phyloP scores from a whole-genome alignment of 2,797 vertebrate species.

The Danio albolineatus region DNA sequence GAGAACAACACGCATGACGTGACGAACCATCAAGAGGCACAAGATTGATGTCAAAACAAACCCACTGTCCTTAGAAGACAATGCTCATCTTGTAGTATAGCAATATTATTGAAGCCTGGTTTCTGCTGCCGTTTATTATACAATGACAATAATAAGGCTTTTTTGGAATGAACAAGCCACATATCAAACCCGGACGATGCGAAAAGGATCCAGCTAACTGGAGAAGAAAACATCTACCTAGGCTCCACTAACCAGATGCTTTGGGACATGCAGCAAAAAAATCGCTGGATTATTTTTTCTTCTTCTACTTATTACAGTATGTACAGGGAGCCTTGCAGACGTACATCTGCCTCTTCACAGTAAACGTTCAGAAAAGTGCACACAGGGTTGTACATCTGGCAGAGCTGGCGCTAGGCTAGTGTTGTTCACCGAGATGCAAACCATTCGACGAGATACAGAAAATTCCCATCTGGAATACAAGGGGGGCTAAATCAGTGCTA shows the following conservation, averaged over 20 bases:
- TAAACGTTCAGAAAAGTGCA: slow-evolving; percentile 74
- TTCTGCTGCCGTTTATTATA: slow-evolving; percentile 73
- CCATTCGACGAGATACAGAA: not conserved
- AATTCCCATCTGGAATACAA: slow-evolving; percentile 18
- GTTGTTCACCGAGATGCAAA: not conserved
- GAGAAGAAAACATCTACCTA: slow-evolving; percentile 23
- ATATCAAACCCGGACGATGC: slow-evolving; percentile 17
- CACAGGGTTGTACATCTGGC: slow-evolving; percentile 72
- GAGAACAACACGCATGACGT: slow-evolving; percentile 48
- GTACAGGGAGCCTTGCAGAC: slow-evolving; percentile 73
- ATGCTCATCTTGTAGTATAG: slow-evolving; percentile 10
- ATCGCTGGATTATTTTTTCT: slow-evolving; percentile 62
- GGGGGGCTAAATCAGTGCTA: slow-evolving; percentile 17
- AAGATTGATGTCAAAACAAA: slow-evolving; percentile 48
- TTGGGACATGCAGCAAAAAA: slow-evolving; percentile 76
- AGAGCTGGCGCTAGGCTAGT: slow-evolving; percentile 59
- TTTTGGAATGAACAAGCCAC: slow-evolving; percentile 29
- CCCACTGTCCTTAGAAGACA: slow-evolving; percentile 37
- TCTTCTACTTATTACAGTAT: slow-evolving; percentile 66
- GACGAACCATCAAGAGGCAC: slow-evolving; percentile 54
- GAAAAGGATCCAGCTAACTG: slow-evolving; percentile 31
- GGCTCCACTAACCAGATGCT: slow-evolving; percentile 52
- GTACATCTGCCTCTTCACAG: slow-evolving; percentile 76
- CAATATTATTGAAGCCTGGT: slow-evolving; percentile 67
- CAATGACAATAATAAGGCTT: slow-evolving; percentile 69